phyloP scores from a whole-genome alignment of 2,797 vertebrate genomes.

The Molossus molossus region DNA sequence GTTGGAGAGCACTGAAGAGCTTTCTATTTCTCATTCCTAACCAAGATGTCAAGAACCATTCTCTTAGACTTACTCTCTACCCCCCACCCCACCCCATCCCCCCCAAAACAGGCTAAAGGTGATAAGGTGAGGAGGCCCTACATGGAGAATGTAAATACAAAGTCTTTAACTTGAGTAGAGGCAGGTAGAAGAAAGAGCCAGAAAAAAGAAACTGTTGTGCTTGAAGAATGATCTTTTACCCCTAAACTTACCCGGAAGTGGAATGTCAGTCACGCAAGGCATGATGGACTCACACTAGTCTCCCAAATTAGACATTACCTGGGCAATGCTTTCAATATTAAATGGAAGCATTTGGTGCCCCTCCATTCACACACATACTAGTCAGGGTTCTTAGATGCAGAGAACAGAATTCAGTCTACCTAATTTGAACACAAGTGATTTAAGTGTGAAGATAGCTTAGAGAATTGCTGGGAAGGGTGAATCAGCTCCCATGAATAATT shows the following conservation, averaged over 20 bases:
- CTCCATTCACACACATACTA: background rate
- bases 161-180: slow-evolving; percentile 2
- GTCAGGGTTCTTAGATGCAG: slow-evolving; percentile 4
- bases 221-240: slow-evolving; percentile 38
- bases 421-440: background rate
- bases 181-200: background rate
- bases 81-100: fast-evolving
- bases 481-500: background rate
- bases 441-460: background rate
- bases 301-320: background rate
- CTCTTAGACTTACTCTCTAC: background rate
- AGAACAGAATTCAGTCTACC: background rate
- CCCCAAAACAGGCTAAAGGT: background rate
- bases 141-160: background rate
- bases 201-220: background rate
- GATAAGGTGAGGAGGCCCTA: background rate
- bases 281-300: background rate
- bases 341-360: background rate
- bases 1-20: background rate
- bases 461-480: background rate
- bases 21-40: background rate
- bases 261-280: background rate
- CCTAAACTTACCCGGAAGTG: background rate
- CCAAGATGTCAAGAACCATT: background rate
- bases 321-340: slow-evolving; percentile 47